Evolutionary conservation across 2,797 vertebrate species (phyloP).

Genomic region (Gymnothorax reevesii): DNA sequence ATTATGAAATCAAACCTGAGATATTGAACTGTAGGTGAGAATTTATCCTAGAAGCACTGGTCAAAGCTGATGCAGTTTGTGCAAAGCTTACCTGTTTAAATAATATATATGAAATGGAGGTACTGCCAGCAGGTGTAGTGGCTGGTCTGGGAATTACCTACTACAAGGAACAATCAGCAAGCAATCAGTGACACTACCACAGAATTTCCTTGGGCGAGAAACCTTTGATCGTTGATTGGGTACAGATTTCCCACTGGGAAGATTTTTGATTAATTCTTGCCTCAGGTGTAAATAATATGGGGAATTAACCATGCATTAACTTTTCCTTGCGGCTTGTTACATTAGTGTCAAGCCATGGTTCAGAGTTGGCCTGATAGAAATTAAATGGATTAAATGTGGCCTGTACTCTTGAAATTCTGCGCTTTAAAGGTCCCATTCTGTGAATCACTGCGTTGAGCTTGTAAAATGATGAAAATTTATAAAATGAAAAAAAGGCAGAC

Average conservation of each 20-base stretch:
- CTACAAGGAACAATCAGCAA: slow-evolving; percentile 29
- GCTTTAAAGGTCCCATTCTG: slow-evolving; percentile 33
- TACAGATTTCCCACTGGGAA: slow-evolving; percentile 35
- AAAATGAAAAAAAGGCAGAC: not conserved
- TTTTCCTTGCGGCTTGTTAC: slow-evolving; percentile 38
- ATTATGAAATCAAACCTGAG: not conserved
- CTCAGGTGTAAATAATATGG: slow-evolving; percentile 38
- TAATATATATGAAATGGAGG: slow-evolving; percentile 41
- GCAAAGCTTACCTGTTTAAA: slow-evolving; percentile 35
- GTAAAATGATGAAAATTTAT: not conserved
- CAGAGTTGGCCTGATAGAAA: slow-evolving; percentile 25
- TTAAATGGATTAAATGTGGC: slow-evolving; percentile 39
- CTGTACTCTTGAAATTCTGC: slow-evolving; percentile 31
- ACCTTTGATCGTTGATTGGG: slow-evolving; percentile 33
- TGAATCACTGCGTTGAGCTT: slow-evolving; percentile 23
- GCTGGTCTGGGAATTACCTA: slow-evolving; percentile 26
- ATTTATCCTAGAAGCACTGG: not conserved
- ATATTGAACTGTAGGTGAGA: not conserved
- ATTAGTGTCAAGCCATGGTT: slow-evolving; percentile 28
- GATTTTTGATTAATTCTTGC: slow-evolving; percentile 42
- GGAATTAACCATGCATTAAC: slow-evolving; percentile 36
- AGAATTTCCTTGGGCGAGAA: slow-evolving; percentile 27
- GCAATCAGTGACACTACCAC: slow-evolving; percentile 35
- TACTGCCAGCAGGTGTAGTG: slow-evolving; percentile 30
- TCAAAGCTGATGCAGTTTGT: not conserved